phyloP scores from a whole-genome alignment of 2,888 invertebrate species.

The Atherix ibis region DNA sequence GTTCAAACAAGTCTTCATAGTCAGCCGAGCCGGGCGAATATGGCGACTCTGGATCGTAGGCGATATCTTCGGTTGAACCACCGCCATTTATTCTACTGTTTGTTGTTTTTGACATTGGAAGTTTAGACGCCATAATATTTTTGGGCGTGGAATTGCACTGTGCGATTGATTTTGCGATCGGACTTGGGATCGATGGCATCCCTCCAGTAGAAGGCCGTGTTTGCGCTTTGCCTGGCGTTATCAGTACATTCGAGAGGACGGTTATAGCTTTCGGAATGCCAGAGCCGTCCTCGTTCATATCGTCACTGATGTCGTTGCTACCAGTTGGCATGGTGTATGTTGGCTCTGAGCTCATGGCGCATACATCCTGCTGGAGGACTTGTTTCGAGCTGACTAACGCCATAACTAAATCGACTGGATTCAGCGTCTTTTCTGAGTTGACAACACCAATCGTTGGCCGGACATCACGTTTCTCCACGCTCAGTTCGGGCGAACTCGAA shows the following conservation, averaged over 20 bases:
- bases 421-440: slow-evolving; percentile 33
- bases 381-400: slow-evolving; percentile 36
- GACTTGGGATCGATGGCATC: slow-evolving; percentile 28
- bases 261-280: slow-evolving; percentile 16
- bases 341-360: slow-evolving; percentile 2
- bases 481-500: slow-evolving; percentile 5
- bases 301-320: not conserved
- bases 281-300: slow-evolving; percentile 2
- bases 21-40: slow-evolving; percentile 82
- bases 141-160: slow-evolving; percentile 8
- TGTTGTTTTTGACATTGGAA: slow-evolving; percentile 15
- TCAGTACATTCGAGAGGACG: slow-evolving; percentile 27
- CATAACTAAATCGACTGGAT: slow-evolving; percentile 43
- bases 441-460: too few species aligned
- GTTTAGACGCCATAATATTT: slow-evolving; percentile 8
- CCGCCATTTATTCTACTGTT: slow-evolving; percentile 14
- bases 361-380: slow-evolving; percentile 4
- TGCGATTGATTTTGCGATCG: slow-evolving; percentile 10
- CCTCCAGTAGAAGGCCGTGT: slow-evolving; percentile 14
- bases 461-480: slow-evolving; percentile 3
- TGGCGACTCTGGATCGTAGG: slow-evolving; percentile 64
- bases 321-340: not conserved
- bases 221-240: slow-evolving; percentile 17
- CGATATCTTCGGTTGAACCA: slow-evolving; percentile 34
- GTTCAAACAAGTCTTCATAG: slow-evolving; percentile 75